Conservation (phyloP, 2,888 invertebrate genomes). For the Catocala nupta region DNA sequence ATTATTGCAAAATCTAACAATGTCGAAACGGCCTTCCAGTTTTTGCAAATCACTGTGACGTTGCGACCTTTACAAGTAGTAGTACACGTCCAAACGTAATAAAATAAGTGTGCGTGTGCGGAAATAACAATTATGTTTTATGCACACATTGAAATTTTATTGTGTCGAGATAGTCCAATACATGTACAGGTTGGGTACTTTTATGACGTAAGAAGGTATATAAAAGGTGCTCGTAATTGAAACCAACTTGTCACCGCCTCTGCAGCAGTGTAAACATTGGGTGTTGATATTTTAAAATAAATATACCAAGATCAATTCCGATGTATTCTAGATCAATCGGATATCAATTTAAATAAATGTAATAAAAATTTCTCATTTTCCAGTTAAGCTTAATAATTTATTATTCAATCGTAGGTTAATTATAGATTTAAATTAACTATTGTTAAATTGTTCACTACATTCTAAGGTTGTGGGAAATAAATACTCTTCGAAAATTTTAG, state of each 20-base stretch:
- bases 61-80: background rate
- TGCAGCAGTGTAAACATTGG: background rate
- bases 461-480: too few relatives aligned
- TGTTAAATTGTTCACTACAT: too few relatives aligned
- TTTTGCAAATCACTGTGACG: conserved; percentile 34
- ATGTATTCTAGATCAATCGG: too few relatives aligned
- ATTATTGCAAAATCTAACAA: conserved; percentile 11
- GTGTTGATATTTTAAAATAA: background rate
- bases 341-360: too few relatives aligned
- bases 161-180: background rate
- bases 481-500: too few relatives aligned
- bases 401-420: too few relatives aligned
- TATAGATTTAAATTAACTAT: too few relatives aligned
- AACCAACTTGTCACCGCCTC: background rate
- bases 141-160: conserved; percentile 13
- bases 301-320: too few relatives aligned
- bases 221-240: conserved; percentile 8
- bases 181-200: background rate
- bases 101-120: conserved; percentile 17
- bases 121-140: conserved; percentile 19
- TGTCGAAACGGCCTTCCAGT: conserved; percentile 25
- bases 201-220: conserved; percentile 8
- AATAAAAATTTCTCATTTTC: too few relatives aligned
- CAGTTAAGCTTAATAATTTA: too few relatives aligned
- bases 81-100: conserved; percentile 1